A percentile compares a stretch with the other conserved stretches of the same genome.
These are phyloP conservation scores for Galleria mellonella DNA, from an alignment of 1,140 invertebrate genomes.

Conservation along the genomic window DNA sequence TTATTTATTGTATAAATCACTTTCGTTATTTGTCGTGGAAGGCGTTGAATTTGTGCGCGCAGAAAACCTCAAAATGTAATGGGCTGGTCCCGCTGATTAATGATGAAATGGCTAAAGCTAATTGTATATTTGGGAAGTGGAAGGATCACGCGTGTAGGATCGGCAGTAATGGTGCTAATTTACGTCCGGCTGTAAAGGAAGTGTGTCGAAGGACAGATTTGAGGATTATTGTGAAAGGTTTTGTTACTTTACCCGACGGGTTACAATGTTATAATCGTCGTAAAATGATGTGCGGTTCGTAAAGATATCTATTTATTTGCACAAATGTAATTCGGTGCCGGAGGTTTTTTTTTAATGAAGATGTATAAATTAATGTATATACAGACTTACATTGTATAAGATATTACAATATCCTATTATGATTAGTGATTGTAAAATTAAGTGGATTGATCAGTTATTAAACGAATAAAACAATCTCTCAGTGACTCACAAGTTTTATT, in stretches of 20 bases:
- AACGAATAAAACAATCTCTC: too few species aligned
- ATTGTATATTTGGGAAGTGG: constrained; percentile 68
- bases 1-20: constrained; percentile 70
- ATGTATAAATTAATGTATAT: too few species aligned
- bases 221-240: constrained; percentile 39
- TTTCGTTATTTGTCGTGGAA: constrained; percentile 63
- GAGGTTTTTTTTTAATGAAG: too few species aligned
- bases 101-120: constrained; percentile 48
- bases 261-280: constrained; percentile 45
- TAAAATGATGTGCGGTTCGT: too few species aligned
- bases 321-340: too few species aligned
- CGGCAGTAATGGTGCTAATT: constrained; percentile 30
- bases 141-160: constrained; percentile 49
- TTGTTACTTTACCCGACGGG: constrained; percentile 39
- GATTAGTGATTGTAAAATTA: too few species aligned
- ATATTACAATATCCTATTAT: too few species aligned
- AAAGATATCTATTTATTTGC: too few species aligned
- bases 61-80: constrained; percentile 53
- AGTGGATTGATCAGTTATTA: too few species aligned
- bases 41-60: constrained; percentile 56
- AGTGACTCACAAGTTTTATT: too few species aligned
- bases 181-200: constrained; percentile 29
- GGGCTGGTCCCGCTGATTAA: constrained; percentile 43
- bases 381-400: too few species aligned
- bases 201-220: constrained; percentile 54